Base-by-base conservation (phyloP, 2,888 invertebrate species). In the Acanthacorydalis orientalis region DNA sequence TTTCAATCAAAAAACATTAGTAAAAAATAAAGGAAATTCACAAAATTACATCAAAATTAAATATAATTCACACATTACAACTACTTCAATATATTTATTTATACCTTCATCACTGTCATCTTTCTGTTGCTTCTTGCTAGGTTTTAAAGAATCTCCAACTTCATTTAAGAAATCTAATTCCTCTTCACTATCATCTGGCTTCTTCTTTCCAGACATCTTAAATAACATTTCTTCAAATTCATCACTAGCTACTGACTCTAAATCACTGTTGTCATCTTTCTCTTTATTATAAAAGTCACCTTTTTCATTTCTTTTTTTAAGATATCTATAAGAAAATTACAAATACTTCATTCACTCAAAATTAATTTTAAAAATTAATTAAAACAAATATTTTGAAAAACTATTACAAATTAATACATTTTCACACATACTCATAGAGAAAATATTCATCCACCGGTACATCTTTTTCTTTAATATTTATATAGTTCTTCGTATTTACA, bases 361-460 rank as follows among this genome's bases (percentile, higher is more conserved):
- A 37, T 37, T 31, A 47, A 31, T 34, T 46, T 44, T 23, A 16
- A 23, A 23, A 23, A 23, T 4, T 23, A 23, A 2, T 6, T 23
- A 23, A 4, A 4, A 23, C 23, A 23, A 4, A 4, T 4, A 4
- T 4, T 23, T 23, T 23, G 23, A 23, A 23, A 23, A 23, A 4
- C 2, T 23, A 23, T 23, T 23, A 4, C 3, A 23, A 23, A 23
- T 23, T 23, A 42, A 7, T 38, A 14, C 14, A 42, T 50, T 53
- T 50, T 48, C 44, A n/a, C 12, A 65, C 71, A 67, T 65, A 85
- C 73, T 75, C 77, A 59, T 88, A 83, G 54, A 91, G 72, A 63
- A 86, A 93, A 50, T 75, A 70, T 64, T 97, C 96, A 57, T 97
- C 96, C 0, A 86, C 87, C 0, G 95, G 95, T 57, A 96, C 84